Percentiles rank a stretch among this genome's conserved stretches.
phyloP scores from a whole-genome alignment of 2,797 vertebrate species.

The Ibycter americanus region DNA sequence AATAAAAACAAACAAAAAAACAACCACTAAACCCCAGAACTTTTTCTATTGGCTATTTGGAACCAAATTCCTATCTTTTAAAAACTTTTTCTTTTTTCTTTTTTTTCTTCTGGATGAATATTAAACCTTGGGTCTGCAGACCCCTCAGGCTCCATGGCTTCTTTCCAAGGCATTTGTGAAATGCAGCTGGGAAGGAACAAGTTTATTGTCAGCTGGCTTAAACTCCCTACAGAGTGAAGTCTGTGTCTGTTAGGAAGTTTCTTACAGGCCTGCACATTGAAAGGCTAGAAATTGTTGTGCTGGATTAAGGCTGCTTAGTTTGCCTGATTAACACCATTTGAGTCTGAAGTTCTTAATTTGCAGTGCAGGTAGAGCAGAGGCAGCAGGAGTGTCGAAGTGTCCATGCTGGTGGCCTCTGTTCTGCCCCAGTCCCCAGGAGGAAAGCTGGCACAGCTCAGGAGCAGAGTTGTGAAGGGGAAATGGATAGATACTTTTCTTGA shows the following conservation, averaged over 20 bases:
- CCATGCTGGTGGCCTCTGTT: neutral
- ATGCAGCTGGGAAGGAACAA: neutral
- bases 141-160: neutral
- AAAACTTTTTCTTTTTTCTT: neutral
- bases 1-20: neutral
- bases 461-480: neutral
- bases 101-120: neutral
- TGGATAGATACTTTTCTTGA: rapidly evolving
- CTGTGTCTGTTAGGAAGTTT: neutral
- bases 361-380: neutral
- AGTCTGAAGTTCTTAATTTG: neutral
- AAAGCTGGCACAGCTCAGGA: neutral
- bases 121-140: neutral
- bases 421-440: neutral
- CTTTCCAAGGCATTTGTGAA: neutral
- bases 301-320: neutral
- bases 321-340: neutral
- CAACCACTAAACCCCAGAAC: neutral
- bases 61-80: neutral
- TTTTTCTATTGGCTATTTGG: neutral
- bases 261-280: neutral
- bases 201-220: neutral
- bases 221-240: neutral
- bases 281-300: neutral
- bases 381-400: neutral